Percentiles rank a stretch among this genome's conserved stretches.
Conservation (phyloP, 2,888 invertebrate genomes). For the Vannuccia rotundouncinata region DNA sequence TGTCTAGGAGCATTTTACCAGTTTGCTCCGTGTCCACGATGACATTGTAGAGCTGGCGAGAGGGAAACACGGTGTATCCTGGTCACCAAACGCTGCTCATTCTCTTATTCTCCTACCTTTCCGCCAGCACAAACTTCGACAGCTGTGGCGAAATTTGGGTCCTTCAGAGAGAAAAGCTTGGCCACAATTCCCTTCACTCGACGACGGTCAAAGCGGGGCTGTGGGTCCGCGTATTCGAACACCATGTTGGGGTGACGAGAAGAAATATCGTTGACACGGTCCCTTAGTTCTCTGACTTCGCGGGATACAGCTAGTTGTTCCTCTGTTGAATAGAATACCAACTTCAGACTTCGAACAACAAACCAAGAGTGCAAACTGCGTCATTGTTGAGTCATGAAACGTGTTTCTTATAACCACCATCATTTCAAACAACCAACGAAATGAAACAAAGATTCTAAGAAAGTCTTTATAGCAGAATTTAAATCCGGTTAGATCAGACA, state of each 20-base stretch:
- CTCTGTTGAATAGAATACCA: neutral
- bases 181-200: slow-evolving; percentile 70
- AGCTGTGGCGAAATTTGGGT: slow-evolving; percentile 68
- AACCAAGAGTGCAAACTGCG: neutral
- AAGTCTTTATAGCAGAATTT: neutral
- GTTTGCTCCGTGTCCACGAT: slow-evolving; percentile 79
- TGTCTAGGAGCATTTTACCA: slow-evolving; percentile 72
- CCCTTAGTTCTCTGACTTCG: neutral
- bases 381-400: neutral
- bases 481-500: neutral
- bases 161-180: slow-evolving; percentile 68
- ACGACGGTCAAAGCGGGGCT: slow-evolving; percentile 56
- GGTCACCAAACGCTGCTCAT: too few species aligned
- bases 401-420: neutral
- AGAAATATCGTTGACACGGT: neutral
- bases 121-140: slow-evolving; percentile 78
- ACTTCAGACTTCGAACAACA: neutral
- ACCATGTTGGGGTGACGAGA: slow-evolving; percentile 52
- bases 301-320: neutral
- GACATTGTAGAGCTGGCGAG: slow-evolving; percentile 73
- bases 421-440: neutral
- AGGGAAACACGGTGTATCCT: too few species aligned
- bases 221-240: slow-evolving; percentile 73
- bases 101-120: slow-evolving; percentile 66
- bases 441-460: neutral